Conservation (phyloP, 2,113 vertebrate species). For the Takifugu bimaculatus region DNA sequence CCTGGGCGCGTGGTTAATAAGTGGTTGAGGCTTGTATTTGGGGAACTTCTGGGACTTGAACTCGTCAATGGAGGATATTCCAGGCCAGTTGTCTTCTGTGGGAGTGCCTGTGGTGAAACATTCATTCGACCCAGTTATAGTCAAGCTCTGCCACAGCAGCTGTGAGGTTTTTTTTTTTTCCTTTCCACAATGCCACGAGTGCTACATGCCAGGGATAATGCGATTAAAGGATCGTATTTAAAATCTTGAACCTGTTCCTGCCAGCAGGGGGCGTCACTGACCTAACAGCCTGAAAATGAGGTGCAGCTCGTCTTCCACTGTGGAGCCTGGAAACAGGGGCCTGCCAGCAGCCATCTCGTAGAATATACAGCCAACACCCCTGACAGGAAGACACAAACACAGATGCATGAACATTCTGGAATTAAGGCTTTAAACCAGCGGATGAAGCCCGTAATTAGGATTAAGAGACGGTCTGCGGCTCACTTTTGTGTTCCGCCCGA, state of each 20-base stretch:
- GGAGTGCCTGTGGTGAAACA: slow-evolving; percentile 82
- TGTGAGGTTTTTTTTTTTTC: slow-evolving; percentile 33
- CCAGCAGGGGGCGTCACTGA: slow-evolving; percentile 74
- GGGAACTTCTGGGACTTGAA: slow-evolving; percentile 94
- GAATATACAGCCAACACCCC: slow-evolving; percentile 97
- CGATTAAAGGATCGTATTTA: slow-evolving; percentile 36
- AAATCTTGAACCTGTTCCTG: not conserved
- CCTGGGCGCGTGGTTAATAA: slow-evolving; percentile 93
- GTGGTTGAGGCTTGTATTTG: slow-evolving; percentile 88
- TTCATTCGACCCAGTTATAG: slow-evolving; percentile 34
- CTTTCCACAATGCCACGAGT: slow-evolving; percentile 17
- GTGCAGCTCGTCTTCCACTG: slow-evolving; percentile 93
- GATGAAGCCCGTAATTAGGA: no score
- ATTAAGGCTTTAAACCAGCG: not conserved
- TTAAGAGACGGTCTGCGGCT: no score
- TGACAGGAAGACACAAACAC: slow-evolving; percentile 45
- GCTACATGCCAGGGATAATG: slow-evolving; percentile 49
- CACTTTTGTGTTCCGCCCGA: no score
- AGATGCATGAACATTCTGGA: not conserved
- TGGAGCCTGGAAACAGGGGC: slow-evolving; percentile 92
- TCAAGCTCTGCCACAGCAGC: slow-evolving; percentile 24
- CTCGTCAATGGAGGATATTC: slow-evolving; percentile 88
- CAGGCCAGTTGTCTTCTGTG: slow-evolving; percentile 90
- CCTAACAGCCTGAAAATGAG: slow-evolving; percentile 94
- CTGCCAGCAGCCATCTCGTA: slow-evolving; percentile 97